Base-by-base conservation (phyloP, 2,113 vertebrate genomes). In the Tetrao urogallus region DNA sequence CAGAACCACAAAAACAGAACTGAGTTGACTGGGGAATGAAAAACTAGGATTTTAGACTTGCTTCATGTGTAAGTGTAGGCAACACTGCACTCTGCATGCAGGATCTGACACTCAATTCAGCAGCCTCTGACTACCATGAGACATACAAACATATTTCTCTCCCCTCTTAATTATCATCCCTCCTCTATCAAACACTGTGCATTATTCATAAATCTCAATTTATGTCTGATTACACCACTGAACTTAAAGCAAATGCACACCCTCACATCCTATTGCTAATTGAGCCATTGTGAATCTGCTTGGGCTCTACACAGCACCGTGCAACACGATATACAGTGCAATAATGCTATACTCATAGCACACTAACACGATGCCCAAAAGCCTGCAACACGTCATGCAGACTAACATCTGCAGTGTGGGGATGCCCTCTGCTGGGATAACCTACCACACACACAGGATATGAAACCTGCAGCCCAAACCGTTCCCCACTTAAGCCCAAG, bases 341-440 rank as follows among this genome's bases (percentile, higher is more conserved):
- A 12, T 18, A 36, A 20, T 8, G 0, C 38, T 1, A 7, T 6
- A 43, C 1, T 63, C 74, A 10, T 8, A 70, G 92, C 84, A 85
- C 43, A 28, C 66, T 14, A 10, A 81, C 56, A 15, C 0, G 8
- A 77, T 32, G 52, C 50, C 52, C 70, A 3, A 21, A 16, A 11
- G 71, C 54, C 82, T 7, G 60, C 86, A 82, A 64, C 74, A 30
- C 43, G 1, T 20, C 25, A 3, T 0, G 28, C 52, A 4, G 34
- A 21, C 21, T 27, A 2, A 5, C 0, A 38, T 86, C 36, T 66
- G 18, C 54, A 32, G 87, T 80, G 89, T 7, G 30, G 63, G 85
- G 80, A 52, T 91, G 95, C 95, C 97, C 95, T 95, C 97, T 97
- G 86, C 93, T 95, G 97, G 96, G 89, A 81, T 56, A 63, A 13